Evolutionary conservation across 2,797 vertebrate species (phyloP).

Genomic region (Lateolabrax maculatus): DNA sequence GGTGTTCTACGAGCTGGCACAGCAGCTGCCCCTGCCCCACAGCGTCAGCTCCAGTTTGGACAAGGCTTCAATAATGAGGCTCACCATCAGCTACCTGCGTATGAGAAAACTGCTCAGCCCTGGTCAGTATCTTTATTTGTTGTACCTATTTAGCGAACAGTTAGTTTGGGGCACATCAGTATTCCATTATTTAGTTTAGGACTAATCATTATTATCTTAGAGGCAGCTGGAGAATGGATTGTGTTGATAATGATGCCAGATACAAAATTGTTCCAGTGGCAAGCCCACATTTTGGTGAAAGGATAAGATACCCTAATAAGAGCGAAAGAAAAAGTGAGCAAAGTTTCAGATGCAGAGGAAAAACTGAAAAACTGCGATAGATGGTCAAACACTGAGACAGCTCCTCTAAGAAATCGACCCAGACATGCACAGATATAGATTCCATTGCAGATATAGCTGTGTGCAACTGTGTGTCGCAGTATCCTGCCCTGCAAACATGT

Average conservation of each 20-base stretch:
- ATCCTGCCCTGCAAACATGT: constrained; percentile 14
- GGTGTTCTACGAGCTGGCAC: constrained; percentile 96
- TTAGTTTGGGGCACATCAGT: neutral
- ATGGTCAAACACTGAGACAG: constrained; percentile 9
- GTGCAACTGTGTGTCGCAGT: neutral
- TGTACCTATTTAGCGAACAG: neutral
- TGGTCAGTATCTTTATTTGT: constrained; percentile 83
- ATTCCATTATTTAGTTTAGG: neutral
- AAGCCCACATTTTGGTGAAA: neutral
- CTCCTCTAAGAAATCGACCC: constrained; percentile 1
- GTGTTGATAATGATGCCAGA: neutral
- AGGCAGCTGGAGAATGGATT: neutral
- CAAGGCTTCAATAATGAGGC: constrained; percentile 98
- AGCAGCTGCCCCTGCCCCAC: constrained; percentile 96
- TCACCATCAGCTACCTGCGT: constrained; percentile 97
- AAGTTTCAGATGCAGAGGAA: neutral
- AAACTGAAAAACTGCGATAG: neutral
- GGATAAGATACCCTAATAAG: neutral
- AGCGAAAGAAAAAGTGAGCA: neutral
- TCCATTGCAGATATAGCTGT: constrained; percentile 7
- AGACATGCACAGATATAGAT: constrained; percentile 13
- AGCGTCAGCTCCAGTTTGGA: constrained; percentile 94
- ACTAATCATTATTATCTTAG: neutral
- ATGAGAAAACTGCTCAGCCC: constrained; percentile 92
- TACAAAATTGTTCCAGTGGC: neutral